These are phyloP conservation scores for Panthera uncia DNA, from an alignment of 2,113 vertebrate species.

Conservation along the genomic window DNA sequence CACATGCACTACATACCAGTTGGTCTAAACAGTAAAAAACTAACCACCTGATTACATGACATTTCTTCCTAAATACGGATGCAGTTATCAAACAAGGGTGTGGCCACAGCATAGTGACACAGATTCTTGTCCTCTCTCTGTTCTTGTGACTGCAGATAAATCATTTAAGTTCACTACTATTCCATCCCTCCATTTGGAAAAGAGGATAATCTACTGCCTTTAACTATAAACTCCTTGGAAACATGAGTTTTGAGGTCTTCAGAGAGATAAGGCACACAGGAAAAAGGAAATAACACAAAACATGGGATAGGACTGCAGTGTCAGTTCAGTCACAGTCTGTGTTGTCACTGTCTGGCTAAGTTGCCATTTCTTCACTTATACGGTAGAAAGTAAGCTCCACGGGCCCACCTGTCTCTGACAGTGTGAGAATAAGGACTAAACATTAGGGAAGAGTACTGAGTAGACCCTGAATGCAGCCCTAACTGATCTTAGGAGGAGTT, in stretches of 20 bases:
- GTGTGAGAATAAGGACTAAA: neutral
- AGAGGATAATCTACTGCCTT: neutral
- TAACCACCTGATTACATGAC: neutral
- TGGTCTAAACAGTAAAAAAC: slow-evolving; percentile 5
- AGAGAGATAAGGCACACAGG: neutral
- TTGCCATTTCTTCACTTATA: neutral
- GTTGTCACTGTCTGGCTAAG: neutral
- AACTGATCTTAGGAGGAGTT: neutral
- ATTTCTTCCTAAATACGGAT: neutral
- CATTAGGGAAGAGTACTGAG: neutral
- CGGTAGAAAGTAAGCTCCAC: neutral
- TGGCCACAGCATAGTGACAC: neutral
- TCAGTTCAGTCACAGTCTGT: neutral
- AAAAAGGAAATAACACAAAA: neutral
- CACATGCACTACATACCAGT: neutral
- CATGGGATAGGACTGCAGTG: neutral
- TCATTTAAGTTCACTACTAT: neutral
- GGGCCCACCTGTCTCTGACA: neutral
- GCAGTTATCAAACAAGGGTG: neutral
- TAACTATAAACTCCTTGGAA: neutral
- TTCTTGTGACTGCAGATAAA: neutral
- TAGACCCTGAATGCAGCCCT: neutral
- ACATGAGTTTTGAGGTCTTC: neutral
- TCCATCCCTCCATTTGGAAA: neutral
- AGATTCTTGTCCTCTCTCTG: neutral